Conservation (phyloP, 2,888 invertebrate species). For the Branchipolynoe longqiensis region DNA sequence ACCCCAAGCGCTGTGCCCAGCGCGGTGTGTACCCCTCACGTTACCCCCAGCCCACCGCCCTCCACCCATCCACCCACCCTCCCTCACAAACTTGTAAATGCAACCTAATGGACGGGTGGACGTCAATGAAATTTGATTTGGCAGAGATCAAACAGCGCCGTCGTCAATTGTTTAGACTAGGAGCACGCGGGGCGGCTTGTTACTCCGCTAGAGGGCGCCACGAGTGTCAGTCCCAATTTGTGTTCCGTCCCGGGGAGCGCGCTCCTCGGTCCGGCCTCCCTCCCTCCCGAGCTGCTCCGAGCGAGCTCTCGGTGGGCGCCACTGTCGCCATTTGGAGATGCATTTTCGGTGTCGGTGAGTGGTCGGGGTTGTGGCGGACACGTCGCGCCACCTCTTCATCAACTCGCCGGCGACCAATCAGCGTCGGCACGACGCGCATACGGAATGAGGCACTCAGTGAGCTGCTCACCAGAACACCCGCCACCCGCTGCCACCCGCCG, state of each 20-base stretch:
- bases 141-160: conserved; percentile 51
- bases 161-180: conserved; percentile 54
- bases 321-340: conserved; percentile 19
- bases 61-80: not conserved
- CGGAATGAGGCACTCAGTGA: conserved; percentile 30
- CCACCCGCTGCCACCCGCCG: not conserved
- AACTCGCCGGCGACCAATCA: conserved; percentile 42
- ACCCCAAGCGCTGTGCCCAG: not conserved
- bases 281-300: conserved; percentile 12
- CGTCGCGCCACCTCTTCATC: conserved; percentile 50
- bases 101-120: conserved; percentile 49
- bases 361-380: not conserved
- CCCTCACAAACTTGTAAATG: conserved; percentile 51
- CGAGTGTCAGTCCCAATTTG: conserved; percentile 49
- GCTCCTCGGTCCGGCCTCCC: conserved; percentile 22
- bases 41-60: not conserved
- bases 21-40: too few species aligned
- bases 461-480: not conserved
- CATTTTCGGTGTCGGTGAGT: conserved; percentile 49
- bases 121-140: conserved; percentile 57
- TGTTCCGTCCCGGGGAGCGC: not conserved
- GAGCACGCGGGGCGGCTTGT: conserved; percentile 53
- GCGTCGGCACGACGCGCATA: conserved; percentile 1
- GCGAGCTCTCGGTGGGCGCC: not conserved
- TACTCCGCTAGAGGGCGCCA: conserved; percentile 29